Evolutionary conservation across 2,113 vertebrate species (phyloP).

Genomic region (Chitala chitala): DNA sequence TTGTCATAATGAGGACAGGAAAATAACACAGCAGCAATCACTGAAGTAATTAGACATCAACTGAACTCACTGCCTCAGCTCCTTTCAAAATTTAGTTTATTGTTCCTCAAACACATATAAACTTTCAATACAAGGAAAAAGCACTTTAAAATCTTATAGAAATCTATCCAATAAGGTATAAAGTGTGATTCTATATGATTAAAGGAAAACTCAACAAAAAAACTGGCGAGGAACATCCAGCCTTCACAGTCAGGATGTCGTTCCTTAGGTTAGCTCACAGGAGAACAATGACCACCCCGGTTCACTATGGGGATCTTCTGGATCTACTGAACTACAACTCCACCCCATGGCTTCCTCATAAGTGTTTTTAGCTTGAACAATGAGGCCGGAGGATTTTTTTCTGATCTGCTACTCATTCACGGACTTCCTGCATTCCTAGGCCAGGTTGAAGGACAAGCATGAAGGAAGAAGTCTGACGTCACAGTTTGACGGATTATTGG

Average conservation of each 20-base stretch:
- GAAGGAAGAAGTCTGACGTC: not conserved
- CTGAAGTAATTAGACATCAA: no score
- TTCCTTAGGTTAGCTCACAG: not conserved
- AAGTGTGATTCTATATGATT: no score
- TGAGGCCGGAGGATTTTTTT: not conserved
- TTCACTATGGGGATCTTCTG: not conserved
- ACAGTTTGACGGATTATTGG: not conserved
- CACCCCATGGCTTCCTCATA: not conserved
- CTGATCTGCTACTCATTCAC: not conserved
- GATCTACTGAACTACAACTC: not conserved
- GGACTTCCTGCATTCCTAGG: not conserved
- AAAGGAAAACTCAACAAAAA: no score
- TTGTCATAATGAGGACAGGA: no score
- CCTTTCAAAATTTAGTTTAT: no score
- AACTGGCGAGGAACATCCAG: no score
- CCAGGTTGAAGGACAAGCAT: not conserved
- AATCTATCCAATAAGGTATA: no score
- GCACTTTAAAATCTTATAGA: no score
- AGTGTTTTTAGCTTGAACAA: not conserved
- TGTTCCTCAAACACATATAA: no score
- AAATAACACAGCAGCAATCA: no score
- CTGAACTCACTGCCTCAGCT: no score
- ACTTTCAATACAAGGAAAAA: no score
- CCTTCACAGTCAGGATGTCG: not conserved
- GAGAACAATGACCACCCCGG: not conserved